phyloP scores from a whole-genome alignment of 2,113 vertebrate species.

The Ondatra zibethicus region DNA sequence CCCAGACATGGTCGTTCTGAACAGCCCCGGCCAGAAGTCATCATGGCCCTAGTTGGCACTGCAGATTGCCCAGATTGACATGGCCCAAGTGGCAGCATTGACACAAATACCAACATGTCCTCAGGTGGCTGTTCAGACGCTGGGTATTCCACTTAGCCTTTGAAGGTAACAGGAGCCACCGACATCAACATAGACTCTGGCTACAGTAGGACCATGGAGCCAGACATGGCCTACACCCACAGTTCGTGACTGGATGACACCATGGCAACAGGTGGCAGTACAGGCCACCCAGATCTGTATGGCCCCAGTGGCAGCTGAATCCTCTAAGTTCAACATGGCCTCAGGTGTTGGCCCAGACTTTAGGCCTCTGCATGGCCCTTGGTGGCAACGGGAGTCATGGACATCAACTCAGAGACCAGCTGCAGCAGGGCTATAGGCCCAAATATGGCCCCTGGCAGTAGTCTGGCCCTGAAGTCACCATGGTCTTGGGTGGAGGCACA shows the following conservation, averaged over 20 bases:
- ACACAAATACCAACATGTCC: neutral
- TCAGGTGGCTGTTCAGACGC: neutral
- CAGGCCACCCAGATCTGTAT: neutral
- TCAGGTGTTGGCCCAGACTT: neutral
- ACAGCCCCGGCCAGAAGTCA: neutral
- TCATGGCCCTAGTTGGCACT: neutral
- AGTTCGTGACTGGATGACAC: neutral
- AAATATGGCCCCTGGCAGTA: neutral
- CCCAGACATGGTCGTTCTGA: neutral
- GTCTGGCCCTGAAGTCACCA: no score
- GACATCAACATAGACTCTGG: neutral
- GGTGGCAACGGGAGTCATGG: neutral
- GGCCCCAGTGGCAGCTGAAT: neutral
- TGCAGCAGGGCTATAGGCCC: neutral
- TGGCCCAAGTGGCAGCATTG: neutral
- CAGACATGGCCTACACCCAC: neutral
- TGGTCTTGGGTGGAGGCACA: neutral
- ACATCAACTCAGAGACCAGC: neutral
- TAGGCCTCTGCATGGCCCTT: neutral
- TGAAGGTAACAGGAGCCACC: neutral
- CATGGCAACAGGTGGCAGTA: neutral
- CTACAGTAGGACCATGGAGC: neutral
- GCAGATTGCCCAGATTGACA: neutral
- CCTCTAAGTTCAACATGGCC: neutral
- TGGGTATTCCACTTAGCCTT: neutral